These are phyloP conservation scores for Hippocampus kuda DNA, from an alignment of 2,797 vertebrate species.

Conservation along the genomic window DNA sequence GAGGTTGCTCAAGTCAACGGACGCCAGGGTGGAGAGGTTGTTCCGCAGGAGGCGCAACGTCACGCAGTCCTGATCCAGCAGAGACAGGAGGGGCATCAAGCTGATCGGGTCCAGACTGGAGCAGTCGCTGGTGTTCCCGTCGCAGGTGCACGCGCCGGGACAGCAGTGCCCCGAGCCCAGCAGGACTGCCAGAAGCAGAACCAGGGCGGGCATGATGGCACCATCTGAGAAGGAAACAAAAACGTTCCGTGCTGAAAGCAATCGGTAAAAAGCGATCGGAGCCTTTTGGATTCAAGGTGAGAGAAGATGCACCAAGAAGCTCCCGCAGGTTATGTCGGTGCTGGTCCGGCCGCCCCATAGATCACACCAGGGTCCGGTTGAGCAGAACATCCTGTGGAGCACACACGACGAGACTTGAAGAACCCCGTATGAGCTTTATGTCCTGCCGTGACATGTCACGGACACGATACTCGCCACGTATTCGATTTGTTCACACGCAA, in stretches of 20 bases:
- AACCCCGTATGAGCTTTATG: too few relatives aligned
- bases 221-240: not conserved
- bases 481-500: too few relatives aligned
- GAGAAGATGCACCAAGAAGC: constrained; percentile 41
- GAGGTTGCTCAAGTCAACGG: constrained; percentile 72
- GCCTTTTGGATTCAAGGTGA: too few relatives aligned
- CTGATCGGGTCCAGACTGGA: constrained; percentile 73
- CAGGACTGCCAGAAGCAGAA: constrained; percentile 54
- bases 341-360: constrained; percentile 37
- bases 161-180: constrained; percentile 66
- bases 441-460: too few relatives aligned
- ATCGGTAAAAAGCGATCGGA: too few relatives aligned
- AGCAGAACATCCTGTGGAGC: not conserved
- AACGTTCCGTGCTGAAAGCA: too few relatives aligned
- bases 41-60: constrained; percentile 81
- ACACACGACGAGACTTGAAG: not conserved
- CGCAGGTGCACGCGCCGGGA: constrained; percentile 76
- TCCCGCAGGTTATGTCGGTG: constrained; percentile 22
- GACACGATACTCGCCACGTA: too few relatives aligned
- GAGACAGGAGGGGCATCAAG: constrained; percentile 61
- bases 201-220: constrained; percentile 34
- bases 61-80: constrained; percentile 68
- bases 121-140: constrained; percentile 78
- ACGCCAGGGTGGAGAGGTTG: constrained; percentile 74
- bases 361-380: not conserved